phyloP scores from a whole-genome alignment of 37 sponge, comb jelly and placozoan genomes.

The Mnemiopsis leidyi region DNA sequence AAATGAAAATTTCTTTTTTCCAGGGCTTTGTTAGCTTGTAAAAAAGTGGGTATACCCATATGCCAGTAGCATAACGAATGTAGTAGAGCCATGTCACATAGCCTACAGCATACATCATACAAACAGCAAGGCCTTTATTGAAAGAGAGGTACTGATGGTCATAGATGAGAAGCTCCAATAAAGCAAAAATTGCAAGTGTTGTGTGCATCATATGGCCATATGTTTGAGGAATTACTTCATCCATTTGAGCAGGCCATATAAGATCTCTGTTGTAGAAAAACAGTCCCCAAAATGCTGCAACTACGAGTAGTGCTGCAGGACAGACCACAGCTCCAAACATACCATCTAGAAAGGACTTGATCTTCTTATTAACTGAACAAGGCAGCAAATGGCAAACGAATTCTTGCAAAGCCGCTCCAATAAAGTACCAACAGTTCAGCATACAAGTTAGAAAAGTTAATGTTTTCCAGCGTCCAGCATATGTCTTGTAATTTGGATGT shows the following conservation, averaged over 20 bases:
- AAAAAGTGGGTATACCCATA: not conserved
- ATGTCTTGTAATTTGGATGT: not conserved
- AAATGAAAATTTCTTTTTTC: not conserved
- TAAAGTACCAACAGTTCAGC: slow-evolving; percentile 15
- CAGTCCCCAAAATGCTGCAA: not conserved
- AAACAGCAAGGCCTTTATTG: not conserved
- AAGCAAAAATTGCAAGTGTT: not conserved
- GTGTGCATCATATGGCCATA: slow-evolving; percentile 32
- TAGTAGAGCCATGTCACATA: slow-evolving; percentile 2
- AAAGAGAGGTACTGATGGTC: not conserved
- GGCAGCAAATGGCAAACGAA: not conserved
- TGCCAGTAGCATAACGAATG: not conserved
- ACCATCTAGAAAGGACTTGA: not conserved
- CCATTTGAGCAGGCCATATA: not conserved
- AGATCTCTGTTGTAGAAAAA: not conserved
- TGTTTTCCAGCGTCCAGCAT: slow-evolving; percentile 21
- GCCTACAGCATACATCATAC: not conserved
- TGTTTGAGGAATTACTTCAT: not conserved
- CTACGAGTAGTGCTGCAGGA: slow-evolving; percentile 5
- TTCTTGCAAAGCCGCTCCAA: not conserved
- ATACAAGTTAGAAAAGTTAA: not conserved
- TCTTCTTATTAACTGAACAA: not conserved
- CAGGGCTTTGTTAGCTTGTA: not conserved
- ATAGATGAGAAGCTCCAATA: not conserved
- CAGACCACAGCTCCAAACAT: not conserved